Base-by-base conservation (phyloP, 2,797 vertebrate species). In the Vultur gryphus region DNA sequence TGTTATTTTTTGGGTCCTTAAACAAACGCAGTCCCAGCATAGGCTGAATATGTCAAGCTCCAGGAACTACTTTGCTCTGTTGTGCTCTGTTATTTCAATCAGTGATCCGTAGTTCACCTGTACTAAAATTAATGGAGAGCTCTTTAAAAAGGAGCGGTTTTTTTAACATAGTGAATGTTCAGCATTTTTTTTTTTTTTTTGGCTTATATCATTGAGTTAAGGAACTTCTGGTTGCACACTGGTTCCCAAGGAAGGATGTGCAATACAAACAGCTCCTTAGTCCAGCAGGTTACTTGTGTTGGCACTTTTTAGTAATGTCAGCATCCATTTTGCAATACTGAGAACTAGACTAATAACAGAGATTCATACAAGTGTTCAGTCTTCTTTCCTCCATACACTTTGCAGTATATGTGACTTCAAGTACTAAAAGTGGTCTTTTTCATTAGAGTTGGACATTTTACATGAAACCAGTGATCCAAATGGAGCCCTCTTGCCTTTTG, bases 121-220 rank as follows among this genome's bases (percentile, higher is more conserved):
- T 10, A 65, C 7, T 31, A 43, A 61, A 55, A 90, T 51, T 72
- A 48, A 16, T 6, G 7, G 14, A 59, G 1, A 67, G 1, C 2
- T 73, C 24, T 80, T 79, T 46, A 44, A 69, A 84, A 76, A 31
- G 4, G 11, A 54, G 21, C 0, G 0, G 0, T 1, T 29, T 41
- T 72, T 39, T 14, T 20, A 59, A 67, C 37, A 48, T 13, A 14
- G 8, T 0, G 0, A 37, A 29, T 19, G 0, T 19, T 84, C 31
- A 59, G 6, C 3, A 28, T 37, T 43, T 28, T 62, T 84, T 16
- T 13, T 16, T 13, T 15, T 72, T 49, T 39, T 57, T 49, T 77
- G 28, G 2, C 6, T 62, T 43, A 6, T 2, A 6, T 9, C 35
- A 23, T 15, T 44, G 11, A 33, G 5, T 57, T 79, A 52, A 49